These are phyloP conservation scores for Drosophila atroscutellata DNA, from an alignment of 2,888 invertebrate species.

Conservation along the genomic window DNA sequence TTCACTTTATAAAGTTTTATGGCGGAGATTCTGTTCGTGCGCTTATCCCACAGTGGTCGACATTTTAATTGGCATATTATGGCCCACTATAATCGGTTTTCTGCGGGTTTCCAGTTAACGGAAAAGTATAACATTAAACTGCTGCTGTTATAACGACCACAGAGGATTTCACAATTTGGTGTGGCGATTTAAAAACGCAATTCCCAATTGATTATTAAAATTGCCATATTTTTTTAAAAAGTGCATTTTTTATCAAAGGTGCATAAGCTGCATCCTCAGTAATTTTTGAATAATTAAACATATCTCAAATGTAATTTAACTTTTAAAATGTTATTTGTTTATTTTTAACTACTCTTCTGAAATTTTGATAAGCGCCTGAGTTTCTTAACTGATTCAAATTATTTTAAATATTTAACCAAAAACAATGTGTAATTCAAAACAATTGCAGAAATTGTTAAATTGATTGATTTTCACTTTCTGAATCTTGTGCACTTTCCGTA, in stretches of 20 bases:
- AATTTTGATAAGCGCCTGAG: neutral
- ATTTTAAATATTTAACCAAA: no score
- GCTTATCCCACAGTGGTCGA: constrained; percentile 13
- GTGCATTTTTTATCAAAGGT: neutral
- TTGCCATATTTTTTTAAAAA: neutral
- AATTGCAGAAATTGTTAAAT: neutral
- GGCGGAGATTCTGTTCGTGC: constrained; percentile 27
- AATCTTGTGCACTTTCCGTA: neutral
- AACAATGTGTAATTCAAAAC: no score
- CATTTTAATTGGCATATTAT: constrained; percentile 50
- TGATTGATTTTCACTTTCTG: neutral
- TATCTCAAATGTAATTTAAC: neutral
- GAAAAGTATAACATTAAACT: neutral
- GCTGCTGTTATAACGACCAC: neutral
- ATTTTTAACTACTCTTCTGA: neutral
- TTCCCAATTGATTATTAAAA: neutral
- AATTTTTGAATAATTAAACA: neutral
- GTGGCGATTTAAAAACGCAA: no score
- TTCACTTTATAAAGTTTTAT: constrained; percentile 43
- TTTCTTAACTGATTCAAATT: neutral
- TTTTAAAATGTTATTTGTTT: neutral
- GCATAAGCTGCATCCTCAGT: neutral
- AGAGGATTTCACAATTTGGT: neutral
- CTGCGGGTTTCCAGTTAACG: constrained; percentile 11
- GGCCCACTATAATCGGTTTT: constrained; percentile 24